phyloP scores from a whole-genome alignment of 2,797 vertebrate species.

The Spondyliosoma cantharus region DNA sequence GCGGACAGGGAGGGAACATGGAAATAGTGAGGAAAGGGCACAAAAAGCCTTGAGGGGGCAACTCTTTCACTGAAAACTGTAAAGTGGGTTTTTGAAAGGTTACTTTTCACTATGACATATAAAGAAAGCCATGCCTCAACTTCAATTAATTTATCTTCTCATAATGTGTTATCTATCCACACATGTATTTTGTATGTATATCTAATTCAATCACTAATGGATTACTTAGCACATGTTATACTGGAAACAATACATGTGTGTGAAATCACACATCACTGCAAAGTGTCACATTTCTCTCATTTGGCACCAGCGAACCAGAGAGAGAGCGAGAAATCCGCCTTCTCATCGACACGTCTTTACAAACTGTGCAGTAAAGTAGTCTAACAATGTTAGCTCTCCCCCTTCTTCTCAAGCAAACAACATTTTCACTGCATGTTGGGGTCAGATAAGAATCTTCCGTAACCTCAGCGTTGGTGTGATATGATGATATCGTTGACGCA shows the following conservation, averaged over 20 bases:
- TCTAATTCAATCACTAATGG: constrained; percentile 59
- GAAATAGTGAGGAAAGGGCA: constrained; percentile 55
- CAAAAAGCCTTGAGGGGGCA: constrained; percentile 48
- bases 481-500: not conserved
- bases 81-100: constrained; percentile 12
- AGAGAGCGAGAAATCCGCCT: constrained; percentile 33
- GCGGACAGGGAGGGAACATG: constrained; percentile 72
- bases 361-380: constrained; percentile 63
- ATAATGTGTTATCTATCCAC: not conserved
- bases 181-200: not conserved
- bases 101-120: constrained; percentile 15
- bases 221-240: constrained; percentile 63
- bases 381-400: constrained; percentile 65
- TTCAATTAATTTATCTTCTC: not conserved
- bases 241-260: constrained; percentile 60
- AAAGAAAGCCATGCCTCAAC: not conserved
- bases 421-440: constrained; percentile 50
- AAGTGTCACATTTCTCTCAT: constrained; percentile 63
- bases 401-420: constrained; percentile 64
- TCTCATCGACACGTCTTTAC: constrained; percentile 46
- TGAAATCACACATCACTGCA: constrained; percentile 73
- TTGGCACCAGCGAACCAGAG: constrained; percentile 51
- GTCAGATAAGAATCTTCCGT: constrained; percentile 7
- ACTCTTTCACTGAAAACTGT: constrained; percentile 44
- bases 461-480: constrained; percentile 16